Percentiles rank a stretch among this genome's conserved stretches.
These are phyloP conservation scores for Lipophrys pholis DNA, from an alignment of 2,113 vertebrate species.

Conservation along the genomic window DNA sequence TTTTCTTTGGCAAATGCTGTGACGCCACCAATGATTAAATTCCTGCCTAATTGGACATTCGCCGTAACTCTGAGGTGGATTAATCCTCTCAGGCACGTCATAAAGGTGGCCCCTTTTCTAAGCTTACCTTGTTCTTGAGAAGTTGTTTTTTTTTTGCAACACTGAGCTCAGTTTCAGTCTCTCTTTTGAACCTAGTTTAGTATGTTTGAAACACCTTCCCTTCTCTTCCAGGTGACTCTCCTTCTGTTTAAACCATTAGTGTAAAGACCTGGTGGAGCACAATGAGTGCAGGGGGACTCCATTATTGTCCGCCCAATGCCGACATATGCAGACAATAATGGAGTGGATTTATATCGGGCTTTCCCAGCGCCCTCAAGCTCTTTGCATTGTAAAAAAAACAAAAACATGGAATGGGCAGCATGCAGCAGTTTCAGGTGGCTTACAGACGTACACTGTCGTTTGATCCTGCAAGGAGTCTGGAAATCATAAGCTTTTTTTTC, in stretches of 20 bases:
- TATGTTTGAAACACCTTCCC: conserved; percentile 21
- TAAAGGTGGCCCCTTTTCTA: conserved; percentile 33
- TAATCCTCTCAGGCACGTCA: conserved; percentile 6
- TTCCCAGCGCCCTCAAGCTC: conserved; percentile 60
- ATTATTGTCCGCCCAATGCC: conserved; percentile 43
- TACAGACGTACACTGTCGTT: conserved; percentile 42
- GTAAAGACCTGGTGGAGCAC: conserved; percentile 35
- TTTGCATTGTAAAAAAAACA: conserved; percentile 49
- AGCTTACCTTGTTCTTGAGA: conserved; percentile 39
- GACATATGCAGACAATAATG: conserved; percentile 73
- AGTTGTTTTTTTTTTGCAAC: background rate
- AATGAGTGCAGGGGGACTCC: conserved; percentile 52
- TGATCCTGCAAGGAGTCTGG: conserved; percentile 65
- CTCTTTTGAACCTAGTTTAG: background rate
- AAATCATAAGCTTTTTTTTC: conserved; percentile 54
- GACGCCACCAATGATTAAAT: conserved; percentile 26
- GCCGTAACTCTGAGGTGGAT: conserved; percentile 23
- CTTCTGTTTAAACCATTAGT: conserved; percentile 75
- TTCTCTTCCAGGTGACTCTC: conserved; percentile 48
- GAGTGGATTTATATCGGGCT: conserved; percentile 58
- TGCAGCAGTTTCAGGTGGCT: conserved; percentile 54
- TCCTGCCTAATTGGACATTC: conserved; percentile 35
- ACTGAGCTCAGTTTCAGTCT: conserved; percentile 7
- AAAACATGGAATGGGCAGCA: conserved; percentile 52
- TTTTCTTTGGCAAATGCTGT: conserved; percentile 33